Evolutionary conservation across 2,888 invertebrate genomes (phyloP), one percentile per base, ranked within the genome.

Genomic region (Colostygia pectinataria): DNA sequence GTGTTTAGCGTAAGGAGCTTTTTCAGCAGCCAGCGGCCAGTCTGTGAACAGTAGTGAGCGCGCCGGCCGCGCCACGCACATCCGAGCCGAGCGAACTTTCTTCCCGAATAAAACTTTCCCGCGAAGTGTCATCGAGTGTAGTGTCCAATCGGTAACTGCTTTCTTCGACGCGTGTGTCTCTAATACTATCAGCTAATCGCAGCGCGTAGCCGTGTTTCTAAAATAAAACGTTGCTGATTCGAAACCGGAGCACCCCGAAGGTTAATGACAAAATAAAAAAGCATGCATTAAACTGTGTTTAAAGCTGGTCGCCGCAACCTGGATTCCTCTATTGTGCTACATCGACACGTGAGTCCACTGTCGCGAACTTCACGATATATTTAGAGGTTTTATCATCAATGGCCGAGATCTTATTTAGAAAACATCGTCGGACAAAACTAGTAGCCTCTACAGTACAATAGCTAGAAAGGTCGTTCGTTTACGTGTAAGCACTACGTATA

Each of bases 211-310:
- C 83, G 83, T 76, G 85, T 81, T 84, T 83, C 84, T 78, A 84
- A 87, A 88, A 88, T 87, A 88, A 86, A 85, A 79, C 84, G 83
- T 82, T 80, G 82, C 80, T 78, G 82, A 83, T 84, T 80, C 80
- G 80, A 80, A 86, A 83, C 82, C 84, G 83, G 87, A 86, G 86
- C 87, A 84, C 80, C 79, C 70, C 80, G 87, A 87, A 88, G 88
- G 87, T 87, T 87, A 87, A 86, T 87, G 85, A 87, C 84, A 85
- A 83, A 86, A 84, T 85, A 84, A 86, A 60, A 83, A 85, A 80
- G 74, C 83, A 77, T 82, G 80, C 82, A 83, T 83, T 80, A 79
- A 85, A 81, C 74, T 68, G 76, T 82, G 80, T 79, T 77, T 77
- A 62, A 59, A 61, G 39, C 58, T 56, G 69, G 63, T 59, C 63